Conservation (phyloP, 2,113 vertebrate species). For the Salvelinus fontinalis region DNA sequence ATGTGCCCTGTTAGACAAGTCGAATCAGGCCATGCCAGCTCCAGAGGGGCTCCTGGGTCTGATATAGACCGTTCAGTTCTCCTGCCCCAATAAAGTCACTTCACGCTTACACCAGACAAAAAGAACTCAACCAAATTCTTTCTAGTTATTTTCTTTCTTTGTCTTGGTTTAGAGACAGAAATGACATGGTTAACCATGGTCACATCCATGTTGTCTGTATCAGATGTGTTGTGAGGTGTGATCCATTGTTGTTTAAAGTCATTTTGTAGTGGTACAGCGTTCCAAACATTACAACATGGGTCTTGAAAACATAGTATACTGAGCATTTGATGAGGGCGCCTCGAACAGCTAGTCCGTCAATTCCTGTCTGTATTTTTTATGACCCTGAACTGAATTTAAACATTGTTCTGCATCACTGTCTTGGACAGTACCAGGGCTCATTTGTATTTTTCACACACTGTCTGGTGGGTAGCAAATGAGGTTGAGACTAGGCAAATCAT, state of each 20-base stretch:
- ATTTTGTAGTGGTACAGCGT: not conserved
- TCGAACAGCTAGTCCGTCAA: not conserved
- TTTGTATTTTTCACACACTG: not conserved
- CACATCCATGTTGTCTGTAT: not conserved
- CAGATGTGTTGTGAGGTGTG: not conserved
- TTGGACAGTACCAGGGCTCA: not conserved
- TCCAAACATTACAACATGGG: constrained; percentile 2
- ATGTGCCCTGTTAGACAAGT: constrained; percentile 51
- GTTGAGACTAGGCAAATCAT: not conserved
- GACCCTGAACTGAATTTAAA: constrained; percentile 5
- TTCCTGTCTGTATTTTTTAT: not conserved
- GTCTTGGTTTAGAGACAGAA: not conserved
- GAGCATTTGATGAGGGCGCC: constrained; percentile 7
- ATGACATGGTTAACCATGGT: not conserved
- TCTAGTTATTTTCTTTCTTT: not conserved
- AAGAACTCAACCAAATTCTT: no score
- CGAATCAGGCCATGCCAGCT: constrained; percentile 28
- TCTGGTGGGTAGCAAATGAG: not conserved
- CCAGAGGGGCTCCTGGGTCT: constrained; percentile 13
- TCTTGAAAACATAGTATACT: constrained; percentile 5
- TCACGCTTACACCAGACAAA: not conserved
- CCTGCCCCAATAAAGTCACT: not conserved
- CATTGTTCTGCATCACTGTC: not conserved
- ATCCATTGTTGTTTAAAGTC: not conserved
- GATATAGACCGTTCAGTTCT: not conserved